Evolutionary conservation across 2,113 vertebrate species (phyloP).

Genomic region (Sterrhoptilus dennistouni): DNA sequence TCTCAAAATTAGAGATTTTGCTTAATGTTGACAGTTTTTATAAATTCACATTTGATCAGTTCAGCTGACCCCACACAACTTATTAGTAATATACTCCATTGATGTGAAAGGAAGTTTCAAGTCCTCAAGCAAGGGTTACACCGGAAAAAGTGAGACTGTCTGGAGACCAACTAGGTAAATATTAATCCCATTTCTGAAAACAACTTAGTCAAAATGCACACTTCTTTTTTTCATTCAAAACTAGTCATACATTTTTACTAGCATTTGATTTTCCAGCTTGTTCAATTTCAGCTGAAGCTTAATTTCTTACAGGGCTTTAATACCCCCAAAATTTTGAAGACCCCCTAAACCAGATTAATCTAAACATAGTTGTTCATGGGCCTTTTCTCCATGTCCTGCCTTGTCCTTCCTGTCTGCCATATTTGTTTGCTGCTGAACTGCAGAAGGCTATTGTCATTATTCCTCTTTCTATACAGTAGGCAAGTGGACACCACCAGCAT

Average conservation of each 20-base stretch:
- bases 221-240: not conserved
- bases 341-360: not conserved
- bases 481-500: not conserved
- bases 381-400: not conserved
- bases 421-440: not conserved
- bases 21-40: not conserved
- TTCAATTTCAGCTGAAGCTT: not conserved
- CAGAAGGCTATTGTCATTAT: not conserved
- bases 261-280: not conserved
- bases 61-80: not conserved
- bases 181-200: not conserved
- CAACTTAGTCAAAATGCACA: not conserved
- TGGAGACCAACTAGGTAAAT: not conserved
- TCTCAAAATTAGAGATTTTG: not conserved
- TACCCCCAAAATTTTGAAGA: not conserved
- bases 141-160: not conserved
- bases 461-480: rapidly evolving
- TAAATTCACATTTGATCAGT: not conserved
- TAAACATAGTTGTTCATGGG: not conserved
- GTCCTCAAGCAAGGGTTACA: not conserved
- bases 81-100: not conserved
- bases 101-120: not conserved
- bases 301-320: not conserved
- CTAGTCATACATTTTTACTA: not conserved
- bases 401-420: not conserved